Evolutionary conservation across 2,888 invertebrate genomes (phyloP), one percentile per base, ranked within the genome.

Genomic region (Eupithecia exiguata): DNA sequence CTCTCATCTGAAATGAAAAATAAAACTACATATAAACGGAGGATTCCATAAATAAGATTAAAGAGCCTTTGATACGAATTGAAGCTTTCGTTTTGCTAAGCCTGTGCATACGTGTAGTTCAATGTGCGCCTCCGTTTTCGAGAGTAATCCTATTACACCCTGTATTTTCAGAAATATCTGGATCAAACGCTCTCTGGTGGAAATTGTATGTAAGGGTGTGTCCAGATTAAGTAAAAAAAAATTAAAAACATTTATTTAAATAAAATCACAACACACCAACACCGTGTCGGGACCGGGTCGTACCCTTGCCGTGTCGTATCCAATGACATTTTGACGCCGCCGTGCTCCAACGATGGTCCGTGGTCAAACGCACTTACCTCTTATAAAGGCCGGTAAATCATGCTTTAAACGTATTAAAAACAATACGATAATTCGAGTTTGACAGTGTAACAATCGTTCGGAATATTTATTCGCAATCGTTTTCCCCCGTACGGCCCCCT

Each of bases 391-490:
- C 30, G 30, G 30, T 30, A 4, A 30, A 30, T 30, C 30, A n/a
- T n/a, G n/a, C 30, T 30, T 5, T n/a, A n/a, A 49, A n/a, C 9
- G 21, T 21, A 66, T 46, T n/a, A 65, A 65, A 65, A 38, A 49
- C 53, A 25, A 58, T 58, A 14, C 21, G 25, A n/a, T 58, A 25
- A 58, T 58, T 58, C 58, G 58, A 25, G 25, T 58, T 58, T 58
- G 25, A 58, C 58, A 58, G 58, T 25, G 25, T 7, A 25, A 58
- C 58, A 58, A 58, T 58, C 58, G 25, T 25, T 58, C 58, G 25
- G 58, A 58, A 58, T 58, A 58, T 58, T 12, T 58, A 58, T 58
- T 12, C 58, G 25, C 58, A 25, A 58, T 58, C 58, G 25, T 53
- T 21, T 21, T n/a, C 21, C 21, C 49, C 21, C 49, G n/a, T 49